A percentile compares a stretch with the other conserved stretches of the same genome.
Evolutionary conservation across 2,113 vertebrate species (phyloP).

Genomic region (Balaeniceps rex): DNA sequence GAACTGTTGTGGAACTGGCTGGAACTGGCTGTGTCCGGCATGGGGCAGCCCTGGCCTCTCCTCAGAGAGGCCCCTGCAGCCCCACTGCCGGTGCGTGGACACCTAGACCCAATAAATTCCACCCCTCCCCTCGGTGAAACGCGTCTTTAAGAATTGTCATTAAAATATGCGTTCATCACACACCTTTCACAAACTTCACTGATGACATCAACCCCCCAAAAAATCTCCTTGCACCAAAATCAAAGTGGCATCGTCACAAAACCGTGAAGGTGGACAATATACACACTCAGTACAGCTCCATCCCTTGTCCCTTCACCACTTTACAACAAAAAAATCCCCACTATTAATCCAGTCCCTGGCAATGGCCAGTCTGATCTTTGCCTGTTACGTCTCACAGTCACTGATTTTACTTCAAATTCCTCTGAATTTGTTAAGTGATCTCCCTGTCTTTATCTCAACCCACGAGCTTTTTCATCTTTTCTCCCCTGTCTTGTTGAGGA

Average conservation of each 20-base stretch:
- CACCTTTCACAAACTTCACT: background rate
- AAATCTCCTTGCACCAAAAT: background rate
- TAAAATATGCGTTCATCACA: rapidly evolving
- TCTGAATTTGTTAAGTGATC: background rate
- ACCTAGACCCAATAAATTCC: background rate
- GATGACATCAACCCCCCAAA: background rate
- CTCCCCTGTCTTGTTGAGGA: background rate
- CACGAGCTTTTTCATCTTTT: background rate
- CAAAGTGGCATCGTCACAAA: background rate
- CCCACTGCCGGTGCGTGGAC: background rate
- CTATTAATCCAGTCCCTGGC: background rate
- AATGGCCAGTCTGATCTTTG: background rate
- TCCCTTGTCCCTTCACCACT: background rate
- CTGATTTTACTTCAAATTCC: background rate
- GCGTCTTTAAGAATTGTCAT: background rate
- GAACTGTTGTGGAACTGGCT: background rate
- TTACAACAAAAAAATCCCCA: background rate
- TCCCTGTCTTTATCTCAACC: background rate
- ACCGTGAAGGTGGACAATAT: background rate
- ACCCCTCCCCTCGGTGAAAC: background rate
- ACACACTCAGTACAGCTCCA: background rate
- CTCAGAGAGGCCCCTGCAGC: background rate
- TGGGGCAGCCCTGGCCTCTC: background rate
- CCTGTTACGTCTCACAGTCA: background rate
- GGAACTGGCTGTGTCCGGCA: background rate